Percentiles rank a stretch among this genome's conserved stretches.
Evolutionary conservation across 2,113 vertebrate genomes (phyloP).

Genomic region (Scartelaos histophorus): DNA sequence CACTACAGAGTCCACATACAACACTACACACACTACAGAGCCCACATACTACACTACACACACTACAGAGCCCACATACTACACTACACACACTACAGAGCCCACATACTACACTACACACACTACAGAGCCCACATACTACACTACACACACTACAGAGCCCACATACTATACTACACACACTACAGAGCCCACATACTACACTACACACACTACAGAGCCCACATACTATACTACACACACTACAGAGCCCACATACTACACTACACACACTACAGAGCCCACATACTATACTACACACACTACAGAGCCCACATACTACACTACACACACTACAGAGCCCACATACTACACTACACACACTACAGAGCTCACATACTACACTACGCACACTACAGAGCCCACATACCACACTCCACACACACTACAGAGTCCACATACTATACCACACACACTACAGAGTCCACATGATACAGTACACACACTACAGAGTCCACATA

Average conservation of each 20-base stretch:
- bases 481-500: background rate
- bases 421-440: background rate
- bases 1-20: background rate
- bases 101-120: conserved; percentile 60
- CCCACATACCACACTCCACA: conserved; percentile 82
- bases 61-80: background rate
- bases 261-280: too few species aligned
- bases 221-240: too few species aligned
- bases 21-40: background rate
- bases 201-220: conserved; percentile 11
- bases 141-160: conserved; percentile 13
- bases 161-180: conserved; percentile 76
- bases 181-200: conserved; percentile 75
- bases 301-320: conserved; percentile 75
- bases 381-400: conserved; percentile 73
- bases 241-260: too few species aligned
- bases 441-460: too few species aligned
- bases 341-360: background rate
- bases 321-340: conserved; percentile 19
- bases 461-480: conserved; percentile 76
- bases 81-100: conserved; percentile 74
- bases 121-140: conserved; percentile 85
- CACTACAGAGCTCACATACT: conserved; percentile 75
- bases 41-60: background rate
- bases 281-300: too few species aligned